These are phyloP conservation scores for Brachyhypopomus gauderio DNA, from an alignment of 2,113 vertebrate genomes.

Conservation along the genomic window DNA sequence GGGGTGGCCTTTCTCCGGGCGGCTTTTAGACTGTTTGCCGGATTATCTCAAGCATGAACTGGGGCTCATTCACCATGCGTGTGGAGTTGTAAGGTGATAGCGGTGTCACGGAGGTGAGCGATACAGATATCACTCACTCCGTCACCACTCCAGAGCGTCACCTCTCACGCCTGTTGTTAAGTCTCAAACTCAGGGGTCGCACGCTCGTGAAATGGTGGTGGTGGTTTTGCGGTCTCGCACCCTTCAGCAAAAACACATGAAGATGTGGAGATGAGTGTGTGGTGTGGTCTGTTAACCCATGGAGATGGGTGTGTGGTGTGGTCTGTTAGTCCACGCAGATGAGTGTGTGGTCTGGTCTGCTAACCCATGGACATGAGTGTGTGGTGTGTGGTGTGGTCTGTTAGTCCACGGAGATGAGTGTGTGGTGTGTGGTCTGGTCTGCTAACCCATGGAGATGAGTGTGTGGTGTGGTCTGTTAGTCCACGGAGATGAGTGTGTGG, in stretches of 20 bases:
- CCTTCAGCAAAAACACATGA: background rate
- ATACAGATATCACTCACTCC: conserved; percentile 39
- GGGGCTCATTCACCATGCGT: conserved; percentile 28
- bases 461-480: too few relatives aligned
- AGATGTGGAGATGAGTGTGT: background rate
- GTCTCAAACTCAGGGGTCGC: conserved; percentile 29
- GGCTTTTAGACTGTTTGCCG: conserved; percentile 51
- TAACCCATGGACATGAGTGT: background rate
- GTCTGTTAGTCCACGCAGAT: too few relatives aligned
- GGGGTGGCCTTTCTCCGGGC: conserved; percentile 56
- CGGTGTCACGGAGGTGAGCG: conserved; percentile 29
- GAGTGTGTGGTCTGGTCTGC: too few relatives aligned
- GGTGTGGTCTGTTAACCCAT: background rate
- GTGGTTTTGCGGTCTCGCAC: conserved; percentile 5
- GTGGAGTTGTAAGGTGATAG: conserved; percentile 53
- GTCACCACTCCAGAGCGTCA: conserved; percentile 64
- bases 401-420: too few relatives aligned
- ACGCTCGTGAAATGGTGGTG: conserved; percentile 10
- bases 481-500: background rate
- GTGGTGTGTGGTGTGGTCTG: too few relatives aligned
- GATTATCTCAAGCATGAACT: conserved; percentile 54
- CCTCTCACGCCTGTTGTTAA: conserved; percentile 59
- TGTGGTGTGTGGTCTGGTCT: background rate
- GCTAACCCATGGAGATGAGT: background rate
- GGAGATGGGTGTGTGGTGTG: too few relatives aligned